Evolutionary conservation across 2,113 vertebrate genomes (phyloP).

Genomic region (Chaetodon trifascialis): DNA sequence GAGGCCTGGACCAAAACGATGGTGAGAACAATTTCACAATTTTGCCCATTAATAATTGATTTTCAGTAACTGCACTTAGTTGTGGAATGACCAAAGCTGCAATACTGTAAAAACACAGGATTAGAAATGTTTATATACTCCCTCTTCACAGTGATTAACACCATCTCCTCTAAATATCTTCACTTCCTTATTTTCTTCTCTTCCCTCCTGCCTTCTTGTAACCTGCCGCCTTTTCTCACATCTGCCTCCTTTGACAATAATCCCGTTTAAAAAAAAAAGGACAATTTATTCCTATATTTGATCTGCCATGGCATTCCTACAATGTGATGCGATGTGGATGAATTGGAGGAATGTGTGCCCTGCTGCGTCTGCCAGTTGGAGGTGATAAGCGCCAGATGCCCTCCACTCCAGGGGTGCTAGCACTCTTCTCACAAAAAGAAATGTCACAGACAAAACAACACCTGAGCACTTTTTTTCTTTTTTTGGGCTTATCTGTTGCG

Average conservation of each 20-base stretch:
- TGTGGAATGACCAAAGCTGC: neutral
- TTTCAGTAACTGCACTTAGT: neutral
- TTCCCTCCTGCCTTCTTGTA: neutral
- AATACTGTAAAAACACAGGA: neutral
- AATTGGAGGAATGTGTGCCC: slow-evolving; percentile 35
- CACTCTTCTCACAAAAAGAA: neutral
- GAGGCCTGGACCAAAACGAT: neutral
- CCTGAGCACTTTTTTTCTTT: neutral
- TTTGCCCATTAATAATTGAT: neutral
- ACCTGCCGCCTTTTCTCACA: neutral
- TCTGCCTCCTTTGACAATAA: neutral
- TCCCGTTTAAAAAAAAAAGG: neutral
- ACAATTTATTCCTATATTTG: neutral
- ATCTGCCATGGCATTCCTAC: neutral
- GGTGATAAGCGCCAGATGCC: slow-evolving; percentile 36
- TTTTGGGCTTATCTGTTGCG: neutral
- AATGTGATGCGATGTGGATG: slow-evolving; percentile 24
- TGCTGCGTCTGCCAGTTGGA: slow-evolving; percentile 33
- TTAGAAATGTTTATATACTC: neutral
- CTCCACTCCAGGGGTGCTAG: slow-evolving; percentile 1
- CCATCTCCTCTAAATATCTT: neutral
- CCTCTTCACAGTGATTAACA: neutral
- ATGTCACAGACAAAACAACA: slow-evolving; percentile 5
- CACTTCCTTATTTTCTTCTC: neutral
- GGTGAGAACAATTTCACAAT: slow-evolving; percentile 9